phyloP scores from a whole-genome alignment of 2,888 invertebrate species.

The Aphodius sticticus region DNA sequence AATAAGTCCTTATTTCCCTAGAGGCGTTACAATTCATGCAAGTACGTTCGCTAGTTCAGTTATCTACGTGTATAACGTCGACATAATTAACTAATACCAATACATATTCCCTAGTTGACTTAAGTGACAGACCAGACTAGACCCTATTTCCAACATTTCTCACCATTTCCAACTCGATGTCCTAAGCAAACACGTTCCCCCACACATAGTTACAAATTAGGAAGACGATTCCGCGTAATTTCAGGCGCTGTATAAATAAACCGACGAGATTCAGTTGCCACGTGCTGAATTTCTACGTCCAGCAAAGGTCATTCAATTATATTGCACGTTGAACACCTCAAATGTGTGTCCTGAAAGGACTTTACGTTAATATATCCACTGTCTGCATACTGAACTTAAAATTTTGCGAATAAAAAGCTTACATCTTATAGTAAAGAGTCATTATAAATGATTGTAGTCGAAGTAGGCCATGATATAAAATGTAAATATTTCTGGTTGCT shows the following conservation, averaged over 20 bases:
- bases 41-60: neutral
- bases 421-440: too few relatives aligned
- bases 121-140: neutral
- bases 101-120: neutral
- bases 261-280: neutral
- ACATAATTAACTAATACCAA: neutral
- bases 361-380: too few relatives aligned
- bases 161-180: neutral
- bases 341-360: too few relatives aligned
- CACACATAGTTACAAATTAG: conserved; percentile 4
- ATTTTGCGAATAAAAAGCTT: too few relatives aligned
- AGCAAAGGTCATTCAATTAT: neutral
- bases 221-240: neutral
- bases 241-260: neutral
- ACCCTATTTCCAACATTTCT: neutral
- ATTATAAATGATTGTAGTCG: too few relatives aligned
- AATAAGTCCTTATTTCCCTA: too few relatives aligned
- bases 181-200: neutral
- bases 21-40: neutral
- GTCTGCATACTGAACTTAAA: too few relatives aligned
- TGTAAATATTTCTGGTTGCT: too few relatives aligned
- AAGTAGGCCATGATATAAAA: too few relatives aligned
- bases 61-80: neutral
- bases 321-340: neutral
- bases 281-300: neutral